phyloP scores from a whole-genome alignment of 1,140 invertebrate genomes.

The Rhyzopertha dominica region DNA sequence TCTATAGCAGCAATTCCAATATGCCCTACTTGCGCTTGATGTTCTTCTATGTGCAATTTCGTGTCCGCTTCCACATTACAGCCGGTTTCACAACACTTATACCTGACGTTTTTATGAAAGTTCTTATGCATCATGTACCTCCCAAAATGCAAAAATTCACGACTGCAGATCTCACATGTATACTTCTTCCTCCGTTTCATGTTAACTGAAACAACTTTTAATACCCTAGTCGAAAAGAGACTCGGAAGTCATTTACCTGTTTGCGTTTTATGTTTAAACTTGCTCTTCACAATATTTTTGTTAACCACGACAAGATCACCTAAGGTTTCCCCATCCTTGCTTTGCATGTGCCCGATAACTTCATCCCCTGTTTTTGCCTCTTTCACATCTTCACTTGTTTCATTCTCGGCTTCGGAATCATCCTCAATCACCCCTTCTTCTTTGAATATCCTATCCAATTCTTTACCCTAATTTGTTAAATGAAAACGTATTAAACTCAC shows the following conservation, averaged over 20 bases:
- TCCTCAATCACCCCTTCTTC: conserved; percentile 67
- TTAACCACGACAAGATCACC: conserved; percentile 59
- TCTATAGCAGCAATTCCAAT: conserved; percentile 44
- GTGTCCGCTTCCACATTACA: conserved; percentile 49
- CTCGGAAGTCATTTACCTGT: too few relatives aligned
- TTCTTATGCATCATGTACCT: conserved; percentile 43
- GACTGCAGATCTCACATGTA: conserved; percentile 51
- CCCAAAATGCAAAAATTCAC: conserved; percentile 51
- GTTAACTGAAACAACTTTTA: too few relatives aligned
- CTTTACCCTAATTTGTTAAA: conserved; percentile 66
- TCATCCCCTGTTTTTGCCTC: conserved; percentile 42
- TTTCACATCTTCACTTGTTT: conserved; percentile 32
- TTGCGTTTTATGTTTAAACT: too few relatives aligned
- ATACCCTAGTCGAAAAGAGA: too few relatives aligned
- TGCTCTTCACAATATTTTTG: conserved; percentile 32
- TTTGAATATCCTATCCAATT: conserved; percentile 65
- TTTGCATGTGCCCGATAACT: conserved; percentile 62
- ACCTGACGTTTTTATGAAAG: conserved; percentile 48
- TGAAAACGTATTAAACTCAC: too few relatives aligned
- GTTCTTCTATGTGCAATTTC: conserved; percentile 47
- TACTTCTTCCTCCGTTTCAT: conserved; percentile 48
- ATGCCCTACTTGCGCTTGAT: conserved; percentile 52
- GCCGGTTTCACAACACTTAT: conserved; percentile 45
- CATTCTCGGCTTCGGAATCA: conserved; percentile 47
- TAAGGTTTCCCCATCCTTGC: conserved; percentile 53